Evolutionary conservation across 2,113 vertebrate species (phyloP).

Genomic region (Prinia subflava): DNA sequence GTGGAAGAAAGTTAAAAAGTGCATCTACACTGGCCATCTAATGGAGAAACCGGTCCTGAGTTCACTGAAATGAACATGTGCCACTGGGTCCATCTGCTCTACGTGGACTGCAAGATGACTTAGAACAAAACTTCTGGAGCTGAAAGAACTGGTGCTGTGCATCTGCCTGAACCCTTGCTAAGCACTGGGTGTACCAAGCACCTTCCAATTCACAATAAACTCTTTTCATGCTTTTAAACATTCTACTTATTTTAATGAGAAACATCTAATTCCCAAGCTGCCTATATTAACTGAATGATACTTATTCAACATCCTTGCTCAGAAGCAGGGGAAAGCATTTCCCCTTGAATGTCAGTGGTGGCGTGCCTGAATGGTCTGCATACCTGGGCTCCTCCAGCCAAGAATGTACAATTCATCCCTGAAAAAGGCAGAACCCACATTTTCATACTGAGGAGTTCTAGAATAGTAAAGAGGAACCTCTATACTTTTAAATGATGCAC

Average conservation of each 20-base stretch:
- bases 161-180: neutral
- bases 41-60: neutral
- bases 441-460: neutral
- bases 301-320: neutral
- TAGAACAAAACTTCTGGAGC: neutral
- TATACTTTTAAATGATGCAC: neutral
- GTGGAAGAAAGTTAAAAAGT: neutral
- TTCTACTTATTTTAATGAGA: slow-evolving; percentile 35
- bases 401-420: neutral
- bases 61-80: neutral
- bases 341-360: neutral
- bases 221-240: slow-evolving; percentile 17
- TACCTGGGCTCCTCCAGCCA: neutral
- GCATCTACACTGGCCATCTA: neutral
- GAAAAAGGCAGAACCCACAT: neutral
- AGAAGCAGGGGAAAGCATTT: neutral
- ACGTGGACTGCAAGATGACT: neutral
- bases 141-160: neutral
- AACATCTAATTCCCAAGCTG: slow-evolving; percentile 11
- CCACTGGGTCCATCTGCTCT: neutral
- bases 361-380: neutral
- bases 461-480: neutral
- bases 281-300: neutral
- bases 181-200: neutral
- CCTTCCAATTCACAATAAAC: neutral